Conservation (phyloP, 2,888 invertebrate species). For the Lycocerus yunnanus region DNA sequence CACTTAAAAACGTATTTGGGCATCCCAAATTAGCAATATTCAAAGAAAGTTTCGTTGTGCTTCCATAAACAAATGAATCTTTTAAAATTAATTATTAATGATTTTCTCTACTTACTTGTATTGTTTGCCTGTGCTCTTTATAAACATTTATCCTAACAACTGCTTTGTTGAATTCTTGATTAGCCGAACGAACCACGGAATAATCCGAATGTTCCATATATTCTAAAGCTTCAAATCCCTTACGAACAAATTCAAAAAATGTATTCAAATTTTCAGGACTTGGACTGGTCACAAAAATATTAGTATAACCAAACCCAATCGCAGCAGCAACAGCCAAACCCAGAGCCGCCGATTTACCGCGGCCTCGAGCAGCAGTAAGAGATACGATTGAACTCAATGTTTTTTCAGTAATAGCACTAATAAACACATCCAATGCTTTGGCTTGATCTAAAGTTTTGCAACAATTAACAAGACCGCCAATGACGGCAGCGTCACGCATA, state of each 20-base stretch:
- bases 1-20: too few relatives aligned
- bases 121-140: constrained; percentile 88
- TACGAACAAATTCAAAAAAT: constrained; percentile 94
- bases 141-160: constrained; percentile 91
- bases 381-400: constrained; percentile 86
- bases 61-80: too few relatives aligned
- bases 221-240: constrained; percentile 90
- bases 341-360: constrained; percentile 97
- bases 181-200: constrained; percentile 90
- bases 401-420: constrained; percentile 95
- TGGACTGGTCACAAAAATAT: constrained; percentile 96
- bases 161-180: constrained; percentile 96
- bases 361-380: constrained; percentile 93
- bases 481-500: constrained; percentile 88
- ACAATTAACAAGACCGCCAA: constrained; percentile 83
- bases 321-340: constrained; percentile 90
- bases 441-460: constrained; percentile 95
- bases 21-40: too few relatives aligned
- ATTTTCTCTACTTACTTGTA: constrained; percentile 66
- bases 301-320: constrained; percentile 79
- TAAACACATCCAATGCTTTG: constrained; percentile 87
- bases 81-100: too few relatives aligned
- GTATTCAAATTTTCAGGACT: constrained; percentile 98
- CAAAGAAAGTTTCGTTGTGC: too few relatives aligned
- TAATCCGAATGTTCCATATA: constrained; percentile 97